Base-by-base conservation (phyloP, 1,140 invertebrate genomes). In the Wasmannia auropunctata region DNA sequence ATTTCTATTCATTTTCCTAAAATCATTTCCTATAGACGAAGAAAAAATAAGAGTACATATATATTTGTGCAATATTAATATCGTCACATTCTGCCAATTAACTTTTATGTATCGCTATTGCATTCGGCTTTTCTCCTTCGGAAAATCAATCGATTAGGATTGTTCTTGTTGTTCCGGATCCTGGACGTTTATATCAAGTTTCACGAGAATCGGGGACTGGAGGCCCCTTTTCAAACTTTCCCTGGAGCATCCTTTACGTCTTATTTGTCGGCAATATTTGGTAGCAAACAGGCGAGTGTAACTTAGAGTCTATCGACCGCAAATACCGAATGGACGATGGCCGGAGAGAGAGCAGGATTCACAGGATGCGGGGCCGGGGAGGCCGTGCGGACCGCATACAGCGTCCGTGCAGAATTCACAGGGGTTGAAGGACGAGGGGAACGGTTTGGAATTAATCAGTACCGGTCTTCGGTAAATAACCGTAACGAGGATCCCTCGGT, bases 381-480 rank as follows among this genome's bases (percentile, higher is more conserved):
- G 14, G 31, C 2, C 7, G 43, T n/a, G 49, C n/a, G n/a, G n/a
- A 37, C n/a, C 22, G 75, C 14, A 69, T 58, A 69, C 34, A 83
- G 2, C 43, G 31, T 43, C 25, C 34, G 34, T 25, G 49, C 34
- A 19, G 49, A 70, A 81, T 72, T 58, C 25, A 31, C 19, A 28
- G 34, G n/a, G 34, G 49, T 8, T 34, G 83, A 56, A 25, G n/a
- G 25, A 65, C 22, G 28, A 63, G 31, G 72, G 34, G 72, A 85
- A 77, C 46, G 72, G 43, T 85, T 77, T 65, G 74, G 58, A 85
- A 85, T 85, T 85, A 85, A 85, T 85, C 81, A 85, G 81, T 85
- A 77, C 43, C 34, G 72, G 72, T 77, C 72, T 62, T 77, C 72
- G 43, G 81, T 77, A 85, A 85, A 85, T 85, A 85, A 77, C 40